A percentile compares a stretch with the other conserved stretches of the same genome.
phyloP scores from a whole-genome alignment of 1,140 invertebrate species.

The Bombus ignitus region DNA sequence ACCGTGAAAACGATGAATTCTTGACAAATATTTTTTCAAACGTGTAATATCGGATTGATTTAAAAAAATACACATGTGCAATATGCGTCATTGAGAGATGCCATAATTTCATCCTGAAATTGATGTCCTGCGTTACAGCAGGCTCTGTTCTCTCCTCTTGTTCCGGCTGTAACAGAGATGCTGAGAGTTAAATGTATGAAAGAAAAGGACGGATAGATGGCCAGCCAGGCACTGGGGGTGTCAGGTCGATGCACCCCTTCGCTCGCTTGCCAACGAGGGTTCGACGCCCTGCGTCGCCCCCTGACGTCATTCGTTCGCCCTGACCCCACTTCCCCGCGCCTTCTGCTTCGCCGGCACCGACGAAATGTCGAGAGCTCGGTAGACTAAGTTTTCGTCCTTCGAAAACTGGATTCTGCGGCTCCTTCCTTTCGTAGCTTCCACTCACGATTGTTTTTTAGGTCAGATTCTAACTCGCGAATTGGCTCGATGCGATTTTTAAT shows the following conservation, averaged over 20 bases:
- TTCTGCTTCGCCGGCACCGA: slow-evolving; percentile 49
- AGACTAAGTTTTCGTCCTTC: slow-evolving; percentile 60
- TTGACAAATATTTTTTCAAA: too few species aligned
- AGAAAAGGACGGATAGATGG: slow-evolving; percentile 35
- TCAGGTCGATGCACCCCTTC: slow-evolving; percentile 79
- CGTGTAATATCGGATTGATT: neutral
- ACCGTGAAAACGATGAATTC: too few species aligned
- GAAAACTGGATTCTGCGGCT: slow-evolving; percentile 48
- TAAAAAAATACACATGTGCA: neutral
- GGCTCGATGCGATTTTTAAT: slow-evolving; percentile 33
- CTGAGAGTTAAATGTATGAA: neutral
- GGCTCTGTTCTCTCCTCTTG: neutral
- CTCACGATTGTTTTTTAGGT: slow-evolving; percentile 40
- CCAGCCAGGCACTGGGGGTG: slow-evolving; percentile 73
- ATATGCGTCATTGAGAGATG: neutral
- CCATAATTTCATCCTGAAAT: neutral
- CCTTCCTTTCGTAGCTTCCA: neutral
- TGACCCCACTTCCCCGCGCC: slow-evolving; percentile 39
- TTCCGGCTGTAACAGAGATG: slow-evolving; percentile 16
- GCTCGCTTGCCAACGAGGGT: slow-evolving; percentile 69
- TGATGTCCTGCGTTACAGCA: neutral
- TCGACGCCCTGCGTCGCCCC: slow-evolving; percentile 75
- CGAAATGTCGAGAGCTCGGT: slow-evolving; percentile 42
- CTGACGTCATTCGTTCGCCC: slow-evolving; percentile 78
- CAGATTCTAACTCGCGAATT: slow-evolving; percentile 4